Evolutionary conservation across 1,140 invertebrate species (phyloP), one percentile per base, ranked within the genome.

Genomic region (Temnothorax nylanderi): DNA sequence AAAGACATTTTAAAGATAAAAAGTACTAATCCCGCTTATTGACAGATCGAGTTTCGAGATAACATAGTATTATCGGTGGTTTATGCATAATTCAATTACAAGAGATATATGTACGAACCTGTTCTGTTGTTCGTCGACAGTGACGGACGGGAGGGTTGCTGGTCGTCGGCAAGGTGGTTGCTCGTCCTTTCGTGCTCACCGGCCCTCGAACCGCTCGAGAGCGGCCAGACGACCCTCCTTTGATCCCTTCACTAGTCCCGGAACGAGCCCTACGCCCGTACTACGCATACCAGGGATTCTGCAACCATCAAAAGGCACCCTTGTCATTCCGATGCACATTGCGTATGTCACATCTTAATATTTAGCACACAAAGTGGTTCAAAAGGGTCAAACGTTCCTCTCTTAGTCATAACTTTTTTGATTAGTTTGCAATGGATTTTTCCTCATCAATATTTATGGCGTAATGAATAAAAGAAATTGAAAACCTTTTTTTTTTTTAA

Each of bases 101-200:
- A 37, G 34, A 11, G 13, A 49, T 32, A 8, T 75, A 41, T 41
- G 37, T 41, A 72, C 87, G 87, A 74, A 95, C 95, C 95, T 95
- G 94, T 95, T 95, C 93, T 95, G 94, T 90, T 94, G 93, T 95
- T 95, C 93, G 93, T 94, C 93, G 93, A 93, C 94, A 92, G 91
- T 91, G 90, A 91, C 91, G 93, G 94, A 94, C 92, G 91, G 88
- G 91, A 95, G 92, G 92, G 92, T 93, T 92, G 92, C 91, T 93
- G 91, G 90, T 92, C 89, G 93, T 92, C 94, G 94, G 90, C 92
- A 94, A 93, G 93, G 92, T 91, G 91, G 92, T 92, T 94, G 91
- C 90, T 95, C 93, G 92, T 93, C 93, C 93, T 94, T 93, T 94
- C 90, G 92, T 92, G 93, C 93, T 95, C 94, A 95, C 94, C 94